phyloP scores from a whole-genome alignment of 1,140 invertebrate species.

The Neocloeon triangulifer region DNA sequence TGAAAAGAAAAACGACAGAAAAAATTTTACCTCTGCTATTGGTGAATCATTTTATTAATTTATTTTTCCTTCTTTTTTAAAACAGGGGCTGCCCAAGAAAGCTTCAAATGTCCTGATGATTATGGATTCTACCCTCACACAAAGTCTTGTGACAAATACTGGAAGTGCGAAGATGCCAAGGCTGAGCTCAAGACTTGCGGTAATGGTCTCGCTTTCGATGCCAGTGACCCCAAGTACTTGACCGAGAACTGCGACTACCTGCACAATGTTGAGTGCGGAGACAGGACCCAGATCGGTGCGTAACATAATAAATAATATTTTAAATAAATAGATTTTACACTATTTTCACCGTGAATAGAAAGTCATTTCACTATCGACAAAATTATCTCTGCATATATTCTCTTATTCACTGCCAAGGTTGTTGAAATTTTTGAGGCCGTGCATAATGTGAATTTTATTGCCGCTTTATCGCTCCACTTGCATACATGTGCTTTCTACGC shows the following conservation, averaged over 20 bases:
- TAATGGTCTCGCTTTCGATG: conserved; percentile 81
- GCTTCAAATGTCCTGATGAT: conserved; percentile 83
- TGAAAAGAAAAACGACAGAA: too few species aligned
- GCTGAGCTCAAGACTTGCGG: conserved; percentile 82
- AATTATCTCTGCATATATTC: too few species aligned
- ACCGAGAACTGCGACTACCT: conserved; percentile 89
- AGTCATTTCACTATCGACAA: too few species aligned
- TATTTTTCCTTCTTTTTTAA: too few species aligned
- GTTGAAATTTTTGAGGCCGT: background rate
- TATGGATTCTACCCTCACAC: conserved; percentile 85
- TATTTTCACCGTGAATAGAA: too few species aligned
- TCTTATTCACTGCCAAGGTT: background rate
- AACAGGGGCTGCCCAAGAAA: conserved; percentile 44
- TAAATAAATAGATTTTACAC: too few species aligned
- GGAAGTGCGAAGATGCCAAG: conserved; percentile 76
- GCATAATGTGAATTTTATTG: background rate
- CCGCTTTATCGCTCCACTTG: too few species aligned
- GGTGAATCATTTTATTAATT: too few species aligned
- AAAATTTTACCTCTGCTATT: too few species aligned
- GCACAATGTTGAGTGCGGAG: conserved; percentile 86
- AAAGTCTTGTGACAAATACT: conserved; percentile 81
- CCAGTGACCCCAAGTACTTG: conserved; percentile 64
- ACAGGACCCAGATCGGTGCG: conserved; percentile 59
- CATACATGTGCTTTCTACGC: background rate
- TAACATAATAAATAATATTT: too few species aligned